These are phyloP conservation scores for Halictus quadricinctus DNA, from an alignment of 2,888 invertebrate species.

Conservation along the genomic window DNA sequence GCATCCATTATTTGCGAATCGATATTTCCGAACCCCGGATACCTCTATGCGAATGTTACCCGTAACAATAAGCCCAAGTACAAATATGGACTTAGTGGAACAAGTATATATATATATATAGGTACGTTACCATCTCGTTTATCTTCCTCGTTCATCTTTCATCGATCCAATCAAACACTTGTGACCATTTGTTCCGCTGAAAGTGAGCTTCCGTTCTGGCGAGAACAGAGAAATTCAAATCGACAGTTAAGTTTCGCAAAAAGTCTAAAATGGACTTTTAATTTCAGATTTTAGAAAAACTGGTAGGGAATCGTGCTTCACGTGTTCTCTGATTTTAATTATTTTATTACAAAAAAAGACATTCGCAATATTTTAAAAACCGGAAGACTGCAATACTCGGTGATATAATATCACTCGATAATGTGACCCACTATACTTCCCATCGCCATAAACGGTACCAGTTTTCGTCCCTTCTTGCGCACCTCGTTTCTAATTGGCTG, in stretches of 20 bases:
- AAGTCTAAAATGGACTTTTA: not conserved
- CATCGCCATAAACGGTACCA: too few species aligned
- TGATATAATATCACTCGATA: too few species aligned
- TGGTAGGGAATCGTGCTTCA: too few species aligned
- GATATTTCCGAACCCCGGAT: slow-evolving; percentile 21
- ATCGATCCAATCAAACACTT: not conserved
- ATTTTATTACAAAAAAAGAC: too few species aligned
- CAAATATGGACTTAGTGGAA: slow-evolving; percentile 40
- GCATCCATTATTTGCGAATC: slow-evolving; percentile 52
- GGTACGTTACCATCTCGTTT: not conserved
- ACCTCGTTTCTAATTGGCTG: too few species aligned
- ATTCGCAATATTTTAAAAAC: too few species aligned
- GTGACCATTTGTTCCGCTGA: too few species aligned
- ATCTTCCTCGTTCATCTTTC: not conserved
- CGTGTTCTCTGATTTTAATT: too few species aligned
- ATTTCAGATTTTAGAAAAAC: not conserved
- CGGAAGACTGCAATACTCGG: too few species aligned
- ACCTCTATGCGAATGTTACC: slow-evolving; percentile 44
- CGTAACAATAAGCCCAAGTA: slow-evolving; percentile 44
- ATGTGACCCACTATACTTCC: too few species aligned
- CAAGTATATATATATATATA: slow-evolving; percentile 4
- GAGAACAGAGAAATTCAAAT: not conserved
- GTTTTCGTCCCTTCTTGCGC: too few species aligned
- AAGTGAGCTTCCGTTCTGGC: not conserved
- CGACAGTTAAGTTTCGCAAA: not conserved